Evolutionary conservation across 1,140 invertebrate species (phyloP), one percentile per base, ranked within the genome.

Genomic region (Apis mellifera): DNA sequence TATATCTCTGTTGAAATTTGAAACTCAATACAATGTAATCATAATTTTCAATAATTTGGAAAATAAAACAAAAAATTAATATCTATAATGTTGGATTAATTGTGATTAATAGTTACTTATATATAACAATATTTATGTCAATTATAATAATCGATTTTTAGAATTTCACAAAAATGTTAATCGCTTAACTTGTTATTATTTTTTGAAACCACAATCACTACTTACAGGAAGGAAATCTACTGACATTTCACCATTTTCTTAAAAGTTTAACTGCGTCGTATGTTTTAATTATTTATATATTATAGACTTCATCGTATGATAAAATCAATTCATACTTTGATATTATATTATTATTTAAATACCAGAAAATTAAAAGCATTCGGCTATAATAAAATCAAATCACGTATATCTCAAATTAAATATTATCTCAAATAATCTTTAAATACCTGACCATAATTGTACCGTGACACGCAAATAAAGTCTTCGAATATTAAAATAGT

Each of bases 401-500:
- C n/a, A 4, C 12, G 54, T 42, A 57, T 42, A 42, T 42, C 26
- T 72, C 52, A 21, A 17, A 12, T 59, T 17, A 48, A 48, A 32
- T 57, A 42, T 23, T 48, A 50, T 15, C 65, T 66, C 55, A 17
- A 60, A 60, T 23, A 59, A 70, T 60, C 42, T 59, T 48, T 23
- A 32, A 73, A 80, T 55, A 26, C 60, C 59, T 8, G 11, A 19
- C 23, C 15, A 55, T n/a, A 73, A 73, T 65, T 52, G 78, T 65
- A 73, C 70, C 78, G 78, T 80, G 52, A 80, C 57, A 50, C 12
- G 57, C 71, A 65, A 75, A 75, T n/a, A 23, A 62, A 81, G 62
- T 42, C 21, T 66, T 50, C 17, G 23, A 26, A 26, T 66, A 57
- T 55, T 66, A 65, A 81, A 32, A 54, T 66, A 57, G 19, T 75